phyloP scores from a whole-genome alignment of 1,140 invertebrate genomes.

The Ostrea edulis region DNA sequence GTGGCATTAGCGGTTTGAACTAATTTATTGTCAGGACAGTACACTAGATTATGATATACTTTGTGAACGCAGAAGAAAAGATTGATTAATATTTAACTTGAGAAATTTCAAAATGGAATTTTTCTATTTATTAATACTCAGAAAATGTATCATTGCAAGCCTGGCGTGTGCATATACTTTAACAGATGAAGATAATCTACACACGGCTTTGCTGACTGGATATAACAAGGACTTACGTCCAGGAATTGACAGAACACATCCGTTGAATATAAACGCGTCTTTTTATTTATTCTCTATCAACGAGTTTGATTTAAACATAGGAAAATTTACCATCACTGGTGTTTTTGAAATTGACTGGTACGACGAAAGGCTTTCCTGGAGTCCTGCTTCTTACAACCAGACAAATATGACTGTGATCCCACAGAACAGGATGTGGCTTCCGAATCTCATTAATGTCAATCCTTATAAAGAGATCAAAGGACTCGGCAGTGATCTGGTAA shows the following conservation, averaged over 20 bases:
- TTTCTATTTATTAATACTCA: no score
- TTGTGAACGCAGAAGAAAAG: no score
- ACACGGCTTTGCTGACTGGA: neutral
- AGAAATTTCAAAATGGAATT: no score
- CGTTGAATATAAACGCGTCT: constrained; percentile 2
- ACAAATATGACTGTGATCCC: neutral
- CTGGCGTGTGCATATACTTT: neutral
- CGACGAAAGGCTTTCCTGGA: constrained; percentile 22
- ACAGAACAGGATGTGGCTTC: constrained; percentile 37
- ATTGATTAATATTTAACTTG: no score
- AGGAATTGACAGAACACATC: neutral
- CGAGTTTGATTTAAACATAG: neutral
- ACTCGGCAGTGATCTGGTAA: neutral
- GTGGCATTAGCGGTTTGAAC: no score
- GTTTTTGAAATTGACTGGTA: neutral
- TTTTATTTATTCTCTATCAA: constrained; percentile 25
- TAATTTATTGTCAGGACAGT: no score
- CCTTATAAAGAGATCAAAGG: neutral
- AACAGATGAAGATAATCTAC: constrained; percentile 21
- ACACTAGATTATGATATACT: no score
- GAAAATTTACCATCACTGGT: constrained; percentile 28
- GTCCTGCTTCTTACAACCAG: neutral
- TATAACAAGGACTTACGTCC: constrained; percentile 8
- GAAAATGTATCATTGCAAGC: neutral
- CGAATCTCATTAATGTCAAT: constrained; percentile 19